Base-by-base conservation (phyloP, 30 jellyfish, hydroid and myxozoan genomes). In the Sanderia malayensis region DNA sequence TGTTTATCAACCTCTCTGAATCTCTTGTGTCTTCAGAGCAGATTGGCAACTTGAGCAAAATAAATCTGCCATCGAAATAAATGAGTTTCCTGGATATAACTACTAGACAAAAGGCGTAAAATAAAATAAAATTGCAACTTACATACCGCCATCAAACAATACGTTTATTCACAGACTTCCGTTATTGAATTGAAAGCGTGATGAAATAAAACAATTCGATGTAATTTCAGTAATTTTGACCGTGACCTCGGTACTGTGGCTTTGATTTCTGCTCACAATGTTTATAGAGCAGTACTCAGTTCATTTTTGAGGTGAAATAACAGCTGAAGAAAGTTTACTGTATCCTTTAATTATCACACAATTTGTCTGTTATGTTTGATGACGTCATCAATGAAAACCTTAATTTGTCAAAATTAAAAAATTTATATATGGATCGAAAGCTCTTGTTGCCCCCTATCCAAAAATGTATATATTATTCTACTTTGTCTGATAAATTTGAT, bases 141-240 rank as follows among this genome's bases (percentile, higher is more conserved):
- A n/a, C n/a, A n/a, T n/a, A 49, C 64, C 64, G 64, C 52, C 52
- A 37, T 37, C 52, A 37, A 37, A 37, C 52, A 49, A 18, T 49
- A 49, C 27, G 27, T 49, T 49, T 19, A 49, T 49, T 49, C 64
- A 49, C 24, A 4, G 6, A 49, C 27, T 4, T 8, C 25, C 64
- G 18, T 49, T 4, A 4, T 49, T 19, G 6, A 37, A 6, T 4
- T 6, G 64, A 49, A 49, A 49, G 64, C 23, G 27, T 4, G 64
- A 4, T 49, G 27, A 49, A 15, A 24, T 15, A 49, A 49, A 49
- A 19, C 8, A 49, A 49, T 18, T 49, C 27, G 18, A 24, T 49
- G 64, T 49, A 49, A 9, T 49, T 49, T 4, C 25, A 49, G 64
- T 24, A 4, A 4, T 49, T 18, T 49, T 49, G 6, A 49, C 8